Evolutionary conservation across 2,113 vertebrate species (phyloP).

Genomic region (Sapayoa aenigma): DNA sequence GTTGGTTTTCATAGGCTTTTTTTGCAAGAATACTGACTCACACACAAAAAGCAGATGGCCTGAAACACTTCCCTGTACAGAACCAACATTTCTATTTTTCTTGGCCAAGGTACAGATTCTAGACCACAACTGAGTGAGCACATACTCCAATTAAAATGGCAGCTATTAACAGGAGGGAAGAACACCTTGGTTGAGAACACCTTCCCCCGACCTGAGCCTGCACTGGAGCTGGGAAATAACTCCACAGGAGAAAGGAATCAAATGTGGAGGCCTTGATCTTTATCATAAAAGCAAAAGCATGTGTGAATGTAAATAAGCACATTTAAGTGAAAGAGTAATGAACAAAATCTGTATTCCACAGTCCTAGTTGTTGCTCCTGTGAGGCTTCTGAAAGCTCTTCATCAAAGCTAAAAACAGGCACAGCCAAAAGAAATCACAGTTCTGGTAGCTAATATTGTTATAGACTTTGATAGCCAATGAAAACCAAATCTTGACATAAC

Average conservation of each 20-base stretch:
- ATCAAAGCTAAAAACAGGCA: not conserved
- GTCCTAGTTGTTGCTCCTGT: not conserved
- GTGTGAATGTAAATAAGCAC: not conserved
- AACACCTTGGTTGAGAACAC: not conserved
- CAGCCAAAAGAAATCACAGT: not conserved
- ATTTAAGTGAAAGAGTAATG: conserved; percentile 1
- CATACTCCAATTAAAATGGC: not conserved
- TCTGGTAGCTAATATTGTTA: not conserved
- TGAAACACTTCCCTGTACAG: not conserved
- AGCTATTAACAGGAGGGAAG: not conserved
- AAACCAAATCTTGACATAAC: not conserved
- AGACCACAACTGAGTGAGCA: not conserved
- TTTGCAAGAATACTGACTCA: not conserved
- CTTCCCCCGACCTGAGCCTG: not conserved
- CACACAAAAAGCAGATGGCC: not conserved
- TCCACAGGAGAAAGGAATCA: not conserved
- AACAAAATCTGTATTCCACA: not conserved
- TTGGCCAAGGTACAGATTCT: not conserved
- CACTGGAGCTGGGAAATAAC: not conserved
- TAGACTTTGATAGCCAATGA: not conserved
- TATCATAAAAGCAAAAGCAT: not conserved
- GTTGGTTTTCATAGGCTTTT: not conserved
- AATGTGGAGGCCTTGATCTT: not conserved
- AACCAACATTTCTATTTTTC: not conserved
- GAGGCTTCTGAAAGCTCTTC: not conserved